Evolutionary conservation across 1,140 invertebrate species (phyloP), one percentile per base, ranked within the genome.

Genomic region (Diplogasteroides magnus): DNA sequence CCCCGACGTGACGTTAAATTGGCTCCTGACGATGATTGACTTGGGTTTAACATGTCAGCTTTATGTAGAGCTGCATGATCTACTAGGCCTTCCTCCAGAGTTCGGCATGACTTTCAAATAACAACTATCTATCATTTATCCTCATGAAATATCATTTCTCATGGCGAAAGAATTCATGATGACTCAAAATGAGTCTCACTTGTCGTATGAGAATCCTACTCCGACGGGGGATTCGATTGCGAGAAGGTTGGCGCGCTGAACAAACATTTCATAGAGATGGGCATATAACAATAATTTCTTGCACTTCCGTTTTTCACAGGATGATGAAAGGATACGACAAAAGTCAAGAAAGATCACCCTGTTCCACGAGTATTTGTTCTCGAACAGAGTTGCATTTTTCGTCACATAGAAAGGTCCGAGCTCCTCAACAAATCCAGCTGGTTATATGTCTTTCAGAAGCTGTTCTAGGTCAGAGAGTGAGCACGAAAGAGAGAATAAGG

Each of bases 321-420:
- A 3, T 15, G 23, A 19, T 32, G n/a, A 15, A 23, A 13, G n/a
- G 14, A 15, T 26, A 15, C n/a, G 23, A 31, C 2, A 31, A 61
- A 32, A 37, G 0, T 1, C 23, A 62, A 76, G 64, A 61, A 67
- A 31, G 19, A 6, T 70, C 31, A 76, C 75, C 23, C 55, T 78
- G 73, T 87, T 87, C 86, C 86, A 87, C 64, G 83, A 78, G 75
- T 83, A 85, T 6, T 77, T 63, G 71, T 87, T 87, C 31, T 78
- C 73, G 23, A 73, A 74, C 0, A 86, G 67, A 19, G 77, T 83
- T 59, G 76, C 73, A n/a, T 80, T 74, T 62, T 58, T 31, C 28
- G 77, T 77, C 2, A 84, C 72, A 67, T 76, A 77, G 69, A 84
- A 85, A 28, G 87, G 87, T 13, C 87, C 87, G 72, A 86, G 78